Base-by-base conservation (phyloP, 2,113 vertebrate species). In the Suricata suricatta region DNA sequence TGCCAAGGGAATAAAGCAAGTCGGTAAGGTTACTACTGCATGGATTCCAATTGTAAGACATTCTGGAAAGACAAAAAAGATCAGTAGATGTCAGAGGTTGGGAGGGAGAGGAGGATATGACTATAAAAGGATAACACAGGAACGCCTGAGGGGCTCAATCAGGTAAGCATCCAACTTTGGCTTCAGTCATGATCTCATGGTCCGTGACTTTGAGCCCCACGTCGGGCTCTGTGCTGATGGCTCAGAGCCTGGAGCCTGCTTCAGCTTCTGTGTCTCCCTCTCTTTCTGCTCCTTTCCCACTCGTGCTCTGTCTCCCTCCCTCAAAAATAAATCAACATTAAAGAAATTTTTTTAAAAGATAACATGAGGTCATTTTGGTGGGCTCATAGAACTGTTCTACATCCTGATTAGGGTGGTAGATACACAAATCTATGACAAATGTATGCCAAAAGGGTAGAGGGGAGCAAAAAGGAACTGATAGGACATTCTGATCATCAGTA, bases 1-100 rank as follows among this genome's bases (percentile, higher is more conserved):
- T 23, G 16, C 19, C 76, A 63, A 96, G 44, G 63, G 74, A 88
- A 97, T 44, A 29, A 96, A 71, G 11, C 50, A 92, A 96, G 31
- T 79, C 4, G 35, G 11, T 82, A 76, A 92, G 16, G 23, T 82
- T 77, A 81, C 8, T 71, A 68, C 19, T 85, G 10, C 16, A 79
- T 15, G 25, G 21, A 76, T 41, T 68, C 2, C 23, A 69, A 31
- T 54, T 63, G 27, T 21, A 50, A 77, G 57, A 79, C 11, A 82
- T 79, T 93, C 13, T 85, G 52, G 12, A 80, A 77, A 95, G 74
- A 87, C 16, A 64, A 81, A 76, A 44, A 3, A 93, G 38, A 85
- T 79, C 31, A 66, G 11, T 44, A 35, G 50, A 84, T 91, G 6
- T 10, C 71, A 93, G 54, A 84, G 92, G 9, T 74, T 93, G 66